A percentile compares a stretch with the other conserved stretches of the same genome.
These are phyloP conservation scores for Pristionchus entomophagus DNA, from an alignment of 2,888 invertebrate genomes.

Conservation along the genomic window DNA sequence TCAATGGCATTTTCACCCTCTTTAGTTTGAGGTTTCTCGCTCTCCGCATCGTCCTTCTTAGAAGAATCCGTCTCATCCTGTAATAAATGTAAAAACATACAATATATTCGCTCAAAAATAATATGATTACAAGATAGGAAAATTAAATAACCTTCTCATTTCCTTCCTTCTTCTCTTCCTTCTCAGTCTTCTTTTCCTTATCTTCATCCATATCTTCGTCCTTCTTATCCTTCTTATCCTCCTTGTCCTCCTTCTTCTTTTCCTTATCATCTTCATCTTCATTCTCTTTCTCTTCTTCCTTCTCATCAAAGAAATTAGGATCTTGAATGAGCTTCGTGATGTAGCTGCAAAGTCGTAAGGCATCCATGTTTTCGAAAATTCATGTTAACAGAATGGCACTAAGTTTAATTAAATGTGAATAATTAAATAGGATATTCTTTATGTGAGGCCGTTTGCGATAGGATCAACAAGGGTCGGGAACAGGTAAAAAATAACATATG, in stretches of 20 bases:
- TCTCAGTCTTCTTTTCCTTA: background rate
- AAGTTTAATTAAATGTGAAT: too few relatives aligned
- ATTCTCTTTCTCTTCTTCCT: conserved; percentile 15
- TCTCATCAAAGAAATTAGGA: background rate
- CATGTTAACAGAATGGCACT: too few relatives aligned
- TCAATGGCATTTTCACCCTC: background rate
- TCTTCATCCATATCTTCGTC: background rate
- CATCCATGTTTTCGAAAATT: too few relatives aligned
- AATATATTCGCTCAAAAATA: too few relatives aligned
- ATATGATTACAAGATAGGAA: background rate
- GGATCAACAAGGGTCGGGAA: too few relatives aligned
- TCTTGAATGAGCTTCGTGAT: background rate
- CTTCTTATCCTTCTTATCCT: background rate
- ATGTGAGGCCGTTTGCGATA: too few relatives aligned
- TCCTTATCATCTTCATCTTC: background rate
- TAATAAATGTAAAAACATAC: background rate
- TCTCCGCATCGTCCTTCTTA: background rate
- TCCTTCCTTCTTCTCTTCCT: conserved; percentile 20
- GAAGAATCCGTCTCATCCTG: background rate
- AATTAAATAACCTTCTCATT: background rate
- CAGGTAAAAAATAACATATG: too few relatives aligned
- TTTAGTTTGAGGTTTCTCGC: background rate
- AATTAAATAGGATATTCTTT: too few relatives aligned
- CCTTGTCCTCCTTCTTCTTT: background rate
- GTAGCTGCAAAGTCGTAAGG: background rate